Evolutionary conservation across 53 echinoderm and acorn worm species (phyloP).

Genomic region (Glandiceps talaboti): DNA sequence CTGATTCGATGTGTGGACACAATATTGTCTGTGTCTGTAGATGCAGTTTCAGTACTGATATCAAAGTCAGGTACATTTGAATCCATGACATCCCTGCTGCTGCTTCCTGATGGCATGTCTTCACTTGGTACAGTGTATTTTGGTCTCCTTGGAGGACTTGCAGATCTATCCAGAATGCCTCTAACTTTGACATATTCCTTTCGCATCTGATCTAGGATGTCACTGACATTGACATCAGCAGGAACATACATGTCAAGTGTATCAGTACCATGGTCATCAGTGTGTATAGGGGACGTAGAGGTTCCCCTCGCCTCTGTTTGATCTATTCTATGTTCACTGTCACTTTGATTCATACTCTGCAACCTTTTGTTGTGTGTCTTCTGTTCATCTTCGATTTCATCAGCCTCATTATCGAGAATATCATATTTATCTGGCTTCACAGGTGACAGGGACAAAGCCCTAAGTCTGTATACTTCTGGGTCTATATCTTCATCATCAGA

Average conservation of each 20-base stretch:
- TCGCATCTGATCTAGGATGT: neutral
- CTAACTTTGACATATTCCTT: neutral
- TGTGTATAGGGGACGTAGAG: neutral
- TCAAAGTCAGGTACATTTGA: neutral
- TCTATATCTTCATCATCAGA: neutral
- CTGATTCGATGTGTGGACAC: neutral
- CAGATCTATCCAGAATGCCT: neutral
- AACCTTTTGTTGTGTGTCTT: too few species aligned
- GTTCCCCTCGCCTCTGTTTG: neutral
- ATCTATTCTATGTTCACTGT: neutral
- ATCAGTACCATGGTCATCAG: neutral
- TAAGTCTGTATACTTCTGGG: neutral
- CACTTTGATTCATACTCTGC: neutral
- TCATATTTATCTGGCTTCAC: neutral
- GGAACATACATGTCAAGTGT: neutral
- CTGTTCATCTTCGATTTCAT: neutral
- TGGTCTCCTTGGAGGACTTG: neutral
- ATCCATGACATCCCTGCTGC: neutral
- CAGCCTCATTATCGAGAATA: neutral
- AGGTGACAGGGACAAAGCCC: neutral
- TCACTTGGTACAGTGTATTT: neutral
- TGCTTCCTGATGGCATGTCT: neutral
- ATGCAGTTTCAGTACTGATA: neutral
- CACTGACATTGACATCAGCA: neutral
- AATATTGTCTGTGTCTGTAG: neutral